Conservation (phyloP, 1,140 invertebrate species). For the Meloidogyne floridensis region DNA sequence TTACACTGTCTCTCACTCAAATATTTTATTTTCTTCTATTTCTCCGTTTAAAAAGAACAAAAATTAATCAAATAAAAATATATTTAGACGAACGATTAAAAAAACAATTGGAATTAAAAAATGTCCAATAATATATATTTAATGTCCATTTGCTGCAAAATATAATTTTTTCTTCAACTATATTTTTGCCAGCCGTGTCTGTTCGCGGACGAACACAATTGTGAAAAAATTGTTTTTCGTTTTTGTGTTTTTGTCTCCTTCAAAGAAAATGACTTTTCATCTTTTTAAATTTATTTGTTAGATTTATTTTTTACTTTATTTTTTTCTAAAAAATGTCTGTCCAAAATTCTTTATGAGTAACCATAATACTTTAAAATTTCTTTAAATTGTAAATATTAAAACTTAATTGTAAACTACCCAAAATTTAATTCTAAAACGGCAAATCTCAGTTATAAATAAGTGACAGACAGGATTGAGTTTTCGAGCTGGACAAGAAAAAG, state of each 20-base stretch:
- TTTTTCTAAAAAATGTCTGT: background rate
- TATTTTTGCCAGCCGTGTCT: background rate
- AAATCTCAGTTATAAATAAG: too few species aligned
- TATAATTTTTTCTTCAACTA: constrained; percentile 5
- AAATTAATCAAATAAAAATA: background rate
- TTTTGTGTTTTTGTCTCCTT: background rate
- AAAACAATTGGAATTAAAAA: constrained; percentile 1
- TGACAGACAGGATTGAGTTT: too few species aligned
- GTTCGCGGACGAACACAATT: constrained; percentile 8
- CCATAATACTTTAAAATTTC: too few species aligned
- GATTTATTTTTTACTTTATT: background rate
- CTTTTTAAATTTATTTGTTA: background rate
- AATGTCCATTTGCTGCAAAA: background rate
- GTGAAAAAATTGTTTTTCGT: constrained; percentile 4
- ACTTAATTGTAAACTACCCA: too few species aligned
- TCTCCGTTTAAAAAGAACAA: background rate
- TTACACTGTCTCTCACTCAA: too few species aligned
- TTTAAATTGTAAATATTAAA: too few species aligned
- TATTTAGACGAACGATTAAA: background rate
- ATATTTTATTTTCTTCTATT: too few species aligned
- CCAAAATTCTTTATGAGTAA: background rate
- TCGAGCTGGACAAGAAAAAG: too few species aligned
- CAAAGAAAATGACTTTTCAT: background rate
- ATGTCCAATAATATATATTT: background rate
- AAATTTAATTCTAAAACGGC: too few species aligned